Percentiles rank a stretch among this genome's conserved stretches.
Conservation (phyloP, 2,888 invertebrate genomes). For the Macaria liturata region DNA sequence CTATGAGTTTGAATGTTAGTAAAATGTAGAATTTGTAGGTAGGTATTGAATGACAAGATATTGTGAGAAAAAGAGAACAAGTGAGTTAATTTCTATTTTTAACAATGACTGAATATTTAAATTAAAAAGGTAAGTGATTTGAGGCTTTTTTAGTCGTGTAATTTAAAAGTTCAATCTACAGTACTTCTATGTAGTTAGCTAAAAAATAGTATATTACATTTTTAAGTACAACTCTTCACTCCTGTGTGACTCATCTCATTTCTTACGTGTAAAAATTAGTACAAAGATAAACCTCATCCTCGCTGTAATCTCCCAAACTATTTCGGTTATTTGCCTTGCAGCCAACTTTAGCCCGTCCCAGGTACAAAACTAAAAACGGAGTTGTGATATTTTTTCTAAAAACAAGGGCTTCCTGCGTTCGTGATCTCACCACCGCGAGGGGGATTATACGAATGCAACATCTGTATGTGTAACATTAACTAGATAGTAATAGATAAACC, state of each 20-base stretch:
- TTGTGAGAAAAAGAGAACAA: no score
- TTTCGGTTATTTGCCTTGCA: slow-evolving; percentile 61
- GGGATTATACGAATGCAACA: slow-evolving; percentile 67
- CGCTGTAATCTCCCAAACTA: slow-evolving; percentile 36
- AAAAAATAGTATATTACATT: no score
- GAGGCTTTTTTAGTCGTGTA: no score
- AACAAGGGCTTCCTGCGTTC: slow-evolving; percentile 42
- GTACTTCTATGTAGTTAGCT: no score
- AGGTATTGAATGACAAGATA: no score
- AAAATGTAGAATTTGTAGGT: neutral
- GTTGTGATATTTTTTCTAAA: slow-evolving; percentile 49
- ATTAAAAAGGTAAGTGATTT: no score
- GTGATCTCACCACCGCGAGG: slow-evolving; percentile 41
- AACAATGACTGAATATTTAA: no score
- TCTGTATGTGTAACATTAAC: slow-evolving; percentile 77
- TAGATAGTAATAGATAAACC: slow-evolving; percentile 82
- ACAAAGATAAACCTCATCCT: slow-evolving; percentile 22
- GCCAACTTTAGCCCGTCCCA: slow-evolving; percentile 44
- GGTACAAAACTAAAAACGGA: slow-evolving; percentile 34
- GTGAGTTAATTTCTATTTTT: no score
- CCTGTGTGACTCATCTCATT: neutral
- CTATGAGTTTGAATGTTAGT: neutral
- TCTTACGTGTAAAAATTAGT: slow-evolving; percentile 4
- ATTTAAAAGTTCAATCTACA: no score
- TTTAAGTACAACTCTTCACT: neutral